A percentile compares a stretch with the other conserved stretches of the same genome.
Conservation (phyloP, 1,140 invertebrate species). For the Andricus grossulariae region DNA sequence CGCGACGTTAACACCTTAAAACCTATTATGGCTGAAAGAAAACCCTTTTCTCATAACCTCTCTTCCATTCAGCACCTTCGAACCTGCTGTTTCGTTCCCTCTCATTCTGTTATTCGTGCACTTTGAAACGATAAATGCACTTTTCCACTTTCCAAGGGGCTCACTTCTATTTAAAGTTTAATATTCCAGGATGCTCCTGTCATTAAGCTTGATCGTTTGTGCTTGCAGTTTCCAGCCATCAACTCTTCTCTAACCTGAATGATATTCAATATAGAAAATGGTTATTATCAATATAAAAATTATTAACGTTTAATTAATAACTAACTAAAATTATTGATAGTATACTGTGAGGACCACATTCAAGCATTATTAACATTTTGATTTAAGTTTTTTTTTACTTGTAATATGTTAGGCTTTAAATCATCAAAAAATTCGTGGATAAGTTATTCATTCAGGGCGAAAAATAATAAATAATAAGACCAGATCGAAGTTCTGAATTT, state of each 20-base stretch:
- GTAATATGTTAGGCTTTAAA: too few species aligned
- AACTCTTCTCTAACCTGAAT: background rate
- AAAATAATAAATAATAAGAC: background rate
- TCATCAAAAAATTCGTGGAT: too few species aligned
- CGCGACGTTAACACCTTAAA: conserved; percentile 69
- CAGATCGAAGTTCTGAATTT: background rate
- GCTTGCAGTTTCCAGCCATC: background rate
- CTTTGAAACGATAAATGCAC: conserved; percentile 66
- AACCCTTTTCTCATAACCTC: conserved; percentile 58
- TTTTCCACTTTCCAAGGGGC: conserved; percentile 57
- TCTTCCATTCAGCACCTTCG: conserved; percentile 34
- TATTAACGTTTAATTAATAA: too few species aligned
- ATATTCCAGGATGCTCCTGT: background rate
- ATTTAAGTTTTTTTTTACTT: too few species aligned
- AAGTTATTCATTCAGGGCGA: too few species aligned
- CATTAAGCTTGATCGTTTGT: conserved; percentile 10
- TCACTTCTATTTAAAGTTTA: background rate
- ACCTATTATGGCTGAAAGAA: conserved; percentile 65
- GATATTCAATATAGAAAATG: background rate
- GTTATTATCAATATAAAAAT: too few species aligned
- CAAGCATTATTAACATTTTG: too few species aligned
- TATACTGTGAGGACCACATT: too few species aligned
- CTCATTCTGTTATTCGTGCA: conserved; percentile 31
- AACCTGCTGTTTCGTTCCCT: conserved; percentile 29
- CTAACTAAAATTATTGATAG: too few species aligned